These are phyloP conservation scores for Dermochelys coriacea DNA, from an alignment of 2,797 vertebrate genomes.

Conservation along the genomic window DNA sequence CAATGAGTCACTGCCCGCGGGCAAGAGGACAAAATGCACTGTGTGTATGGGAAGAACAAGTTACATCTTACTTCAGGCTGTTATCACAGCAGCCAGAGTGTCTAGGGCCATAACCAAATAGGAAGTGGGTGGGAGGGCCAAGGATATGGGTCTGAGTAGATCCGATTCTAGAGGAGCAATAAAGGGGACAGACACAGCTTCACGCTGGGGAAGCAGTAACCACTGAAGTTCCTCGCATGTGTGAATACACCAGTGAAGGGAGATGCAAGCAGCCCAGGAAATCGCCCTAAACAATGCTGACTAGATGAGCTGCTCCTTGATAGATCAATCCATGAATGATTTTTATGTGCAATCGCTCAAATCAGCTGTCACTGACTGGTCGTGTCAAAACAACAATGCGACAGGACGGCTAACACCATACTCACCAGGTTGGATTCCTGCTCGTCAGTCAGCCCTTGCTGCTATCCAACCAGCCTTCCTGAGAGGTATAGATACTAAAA, in stretches of 20 bases:
- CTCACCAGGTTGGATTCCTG: not conserved
- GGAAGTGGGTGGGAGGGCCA: not conserved
- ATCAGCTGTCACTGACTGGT: not conserved
- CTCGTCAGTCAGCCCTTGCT: not conserved
- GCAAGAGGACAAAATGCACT: not conserved
- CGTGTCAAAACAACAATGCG: fast-evolving
- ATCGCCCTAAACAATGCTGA: not conserved
- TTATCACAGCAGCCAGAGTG: not conserved
- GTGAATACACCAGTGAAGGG: not conserved
- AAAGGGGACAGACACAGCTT: not conserved
- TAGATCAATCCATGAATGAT: not conserved
- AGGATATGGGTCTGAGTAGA: not conserved
- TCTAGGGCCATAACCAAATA: not conserved
- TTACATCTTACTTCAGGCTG: not conserved
- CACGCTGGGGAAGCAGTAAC: not conserved
- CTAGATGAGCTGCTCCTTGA: not conserved
- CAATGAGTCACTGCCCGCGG: not conserved
- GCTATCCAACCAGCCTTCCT: not conserved
- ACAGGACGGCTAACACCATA: too few relatives aligned
- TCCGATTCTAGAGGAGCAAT: not conserved
- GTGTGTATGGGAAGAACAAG: too few relatives aligned
- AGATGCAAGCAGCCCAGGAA: not conserved
- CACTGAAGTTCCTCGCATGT: too few relatives aligned
- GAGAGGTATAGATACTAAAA: not conserved
- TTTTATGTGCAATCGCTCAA: not conserved